Evolutionary conservation across 2,888 invertebrate species (phyloP).

Genomic region (Melinaea marsaeus): DNA sequence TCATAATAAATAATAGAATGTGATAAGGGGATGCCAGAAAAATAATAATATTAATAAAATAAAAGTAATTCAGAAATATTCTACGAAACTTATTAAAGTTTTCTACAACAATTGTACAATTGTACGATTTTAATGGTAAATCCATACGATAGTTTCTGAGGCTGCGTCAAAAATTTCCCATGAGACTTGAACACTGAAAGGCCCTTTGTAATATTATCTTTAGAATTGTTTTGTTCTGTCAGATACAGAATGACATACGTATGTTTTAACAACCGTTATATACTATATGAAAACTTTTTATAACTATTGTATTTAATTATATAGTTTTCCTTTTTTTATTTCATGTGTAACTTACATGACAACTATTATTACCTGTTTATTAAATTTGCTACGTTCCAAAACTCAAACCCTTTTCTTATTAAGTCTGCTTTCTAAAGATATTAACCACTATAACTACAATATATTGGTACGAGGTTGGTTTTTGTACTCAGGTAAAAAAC

Average conservation of each 20-base stretch:
- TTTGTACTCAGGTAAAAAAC: background rate
- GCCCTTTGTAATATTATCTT: background rate
- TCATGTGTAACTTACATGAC: too few species aligned
- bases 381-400: too few species aligned
- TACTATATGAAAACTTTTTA: too few species aligned
- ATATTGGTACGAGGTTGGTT: background rate
- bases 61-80: background rate
- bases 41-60: background rate
- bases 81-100: background rate
- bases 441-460: background rate
- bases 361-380: too few species aligned
- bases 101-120: background rate
- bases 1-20: too few species aligned
- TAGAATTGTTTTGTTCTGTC: slow-evolving; percentile 3
- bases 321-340: too few species aligned
- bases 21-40: too few species aligned
- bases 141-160: slow-evolving; percentile 7
- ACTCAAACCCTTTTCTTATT: too few species aligned
- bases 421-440: too few species aligned
- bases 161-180: slow-evolving; percentile 4
- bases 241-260: background rate
- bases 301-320: too few species aligned
- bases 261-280: background rate
- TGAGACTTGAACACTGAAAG: slow-evolving; percentile 3
- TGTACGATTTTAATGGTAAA: slow-evolving; percentile 2